These are phyloP conservation scores for Salminus brasiliensis DNA, from an alignment of 2,113 vertebrate genomes.

Conservation along the genomic window DNA sequence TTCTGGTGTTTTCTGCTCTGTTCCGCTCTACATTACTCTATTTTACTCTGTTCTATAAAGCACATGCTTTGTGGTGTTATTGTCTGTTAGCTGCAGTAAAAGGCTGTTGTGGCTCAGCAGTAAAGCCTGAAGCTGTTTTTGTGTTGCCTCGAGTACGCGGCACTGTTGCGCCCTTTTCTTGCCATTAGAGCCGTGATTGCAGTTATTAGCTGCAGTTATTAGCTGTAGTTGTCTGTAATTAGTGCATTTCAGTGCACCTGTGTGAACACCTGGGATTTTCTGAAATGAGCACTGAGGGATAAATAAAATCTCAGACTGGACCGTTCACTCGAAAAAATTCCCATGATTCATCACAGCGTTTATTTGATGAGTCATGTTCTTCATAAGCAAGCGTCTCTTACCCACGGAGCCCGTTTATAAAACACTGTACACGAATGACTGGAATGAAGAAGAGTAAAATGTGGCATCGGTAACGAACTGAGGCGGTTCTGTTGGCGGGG, in stretches of 20 bases:
- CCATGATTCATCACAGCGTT: neutral
- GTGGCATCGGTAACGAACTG: too few species aligned
- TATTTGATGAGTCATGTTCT: neutral
- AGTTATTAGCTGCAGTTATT: neutral
- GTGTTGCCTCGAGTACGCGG: neutral
- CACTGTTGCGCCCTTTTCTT: neutral
- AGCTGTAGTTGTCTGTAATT: neutral
- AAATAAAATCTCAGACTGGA: neutral
- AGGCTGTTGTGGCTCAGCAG: neutral
- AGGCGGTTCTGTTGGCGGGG: too few species aligned
- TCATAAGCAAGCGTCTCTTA: neutral
- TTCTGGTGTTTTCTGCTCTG: too few species aligned
- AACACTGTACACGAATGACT: too few species aligned
- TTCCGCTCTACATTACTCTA: too few species aligned
- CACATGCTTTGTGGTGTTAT: neutral
- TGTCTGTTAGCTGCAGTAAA: neutral
- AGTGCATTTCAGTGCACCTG: constrained; percentile 5
- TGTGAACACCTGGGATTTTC: constrained; percentile 10
- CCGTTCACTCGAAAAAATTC: neutral
- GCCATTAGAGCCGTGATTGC: neutral
- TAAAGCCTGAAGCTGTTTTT: neutral
- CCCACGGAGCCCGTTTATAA: too few species aligned
- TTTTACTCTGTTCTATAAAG: neutral
- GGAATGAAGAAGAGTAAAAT: too few species aligned
- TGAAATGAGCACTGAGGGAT: neutral